A percentile compares a stretch with the other conserved stretches of the same genome.
These are phyloP conservation scores for Beaufortia kweichowensis DNA, from an alignment of 2,113 vertebrate species.

Conservation along the genomic window DNA sequence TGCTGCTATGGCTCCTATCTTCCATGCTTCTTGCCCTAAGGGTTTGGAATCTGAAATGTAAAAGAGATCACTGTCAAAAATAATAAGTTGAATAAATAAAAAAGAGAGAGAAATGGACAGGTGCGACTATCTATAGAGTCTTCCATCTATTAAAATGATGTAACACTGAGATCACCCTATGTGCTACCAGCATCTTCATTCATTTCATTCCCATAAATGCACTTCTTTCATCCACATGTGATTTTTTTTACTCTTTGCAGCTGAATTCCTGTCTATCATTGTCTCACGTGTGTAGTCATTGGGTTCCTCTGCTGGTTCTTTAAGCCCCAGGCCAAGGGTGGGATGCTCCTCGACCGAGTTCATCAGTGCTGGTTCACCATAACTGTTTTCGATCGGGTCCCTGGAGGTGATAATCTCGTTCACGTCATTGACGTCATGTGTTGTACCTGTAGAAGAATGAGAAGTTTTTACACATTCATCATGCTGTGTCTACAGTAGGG, in stretches of 20 bases:
- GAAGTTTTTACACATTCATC: conserved; percentile 7
- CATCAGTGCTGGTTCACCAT: conserved; percentile 52
- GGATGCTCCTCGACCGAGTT: conserved; percentile 51
- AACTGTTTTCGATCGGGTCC: conserved; percentile 46
- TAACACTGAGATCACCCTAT: neutral
- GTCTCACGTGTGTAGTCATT: conserved; percentile 36
- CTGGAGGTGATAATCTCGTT: conserved; percentile 62
- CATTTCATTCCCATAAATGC: neutral
- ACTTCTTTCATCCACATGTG: neutral
- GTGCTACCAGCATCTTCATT: neutral
- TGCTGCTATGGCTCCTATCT: conserved; percentile 70
- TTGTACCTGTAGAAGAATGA: conserved; percentile 7
- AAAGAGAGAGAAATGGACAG: conserved; percentile 14
- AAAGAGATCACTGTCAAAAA: conserved; percentile 23
- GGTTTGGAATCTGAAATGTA: conserved; percentile 34
- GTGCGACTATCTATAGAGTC: neutral
- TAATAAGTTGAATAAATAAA: conserved; percentile 32
- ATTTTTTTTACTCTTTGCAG: neutral
- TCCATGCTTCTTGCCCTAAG: conserved; percentile 68
- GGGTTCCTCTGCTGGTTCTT: conserved; percentile 57
- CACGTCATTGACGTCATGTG: conserved; percentile 25
- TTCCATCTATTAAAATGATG: conserved; percentile 4
- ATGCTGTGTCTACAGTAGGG: neutral
- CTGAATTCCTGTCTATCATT: neutral
- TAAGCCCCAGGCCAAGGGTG: conserved; percentile 50